A percentile compares a stretch with the other conserved stretches of the same genome.
Conservation (phyloP, 2,888 invertebrate species). For the Tipula helvola region DNA sequence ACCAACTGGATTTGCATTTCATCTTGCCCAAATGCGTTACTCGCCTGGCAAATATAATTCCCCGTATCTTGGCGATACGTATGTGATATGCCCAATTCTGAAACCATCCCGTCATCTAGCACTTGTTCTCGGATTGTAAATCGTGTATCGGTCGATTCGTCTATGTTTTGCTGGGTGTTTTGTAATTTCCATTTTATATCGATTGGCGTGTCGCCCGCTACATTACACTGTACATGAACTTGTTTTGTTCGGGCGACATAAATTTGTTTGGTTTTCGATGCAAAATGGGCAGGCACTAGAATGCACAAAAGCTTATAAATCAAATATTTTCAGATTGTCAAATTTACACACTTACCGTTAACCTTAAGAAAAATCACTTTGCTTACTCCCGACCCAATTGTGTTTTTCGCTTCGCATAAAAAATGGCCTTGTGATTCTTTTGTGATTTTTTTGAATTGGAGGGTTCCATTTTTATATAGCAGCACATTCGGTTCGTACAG, state of each 20-base stretch:
- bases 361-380: constrained; percentile 84
- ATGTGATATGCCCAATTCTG: constrained; percentile 71
- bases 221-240: constrained; percentile 74
- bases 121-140: constrained; percentile 66
- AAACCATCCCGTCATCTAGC: constrained; percentile 68
- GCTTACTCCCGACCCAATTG: constrained; percentile 81
- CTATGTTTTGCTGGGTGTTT: constrained; percentile 56
- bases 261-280: constrained; percentile 69
- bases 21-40: constrained; percentile 85
- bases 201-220: constrained; percentile 76
- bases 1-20: constrained; percentile 82
- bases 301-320: background rate
- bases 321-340: constrained; percentile 13
- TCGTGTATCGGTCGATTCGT: constrained; percentile 59
- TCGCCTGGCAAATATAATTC: constrained; percentile 73
- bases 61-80: constrained; percentile 83
- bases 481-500: constrained; percentile 66
- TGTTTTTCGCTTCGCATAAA: constrained; percentile 86
- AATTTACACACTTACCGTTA: constrained; percentile 48
- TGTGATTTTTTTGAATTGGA: constrained; percentile 68
- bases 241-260: constrained; percentile 72
- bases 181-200: constrained; percentile 70
- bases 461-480: constrained; percentile 68
- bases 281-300: constrained; percentile 68
- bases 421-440: constrained; percentile 85